Conservation (phyloP, 2,113 vertebrate species). For the Megatriorchis doriae region DNA sequence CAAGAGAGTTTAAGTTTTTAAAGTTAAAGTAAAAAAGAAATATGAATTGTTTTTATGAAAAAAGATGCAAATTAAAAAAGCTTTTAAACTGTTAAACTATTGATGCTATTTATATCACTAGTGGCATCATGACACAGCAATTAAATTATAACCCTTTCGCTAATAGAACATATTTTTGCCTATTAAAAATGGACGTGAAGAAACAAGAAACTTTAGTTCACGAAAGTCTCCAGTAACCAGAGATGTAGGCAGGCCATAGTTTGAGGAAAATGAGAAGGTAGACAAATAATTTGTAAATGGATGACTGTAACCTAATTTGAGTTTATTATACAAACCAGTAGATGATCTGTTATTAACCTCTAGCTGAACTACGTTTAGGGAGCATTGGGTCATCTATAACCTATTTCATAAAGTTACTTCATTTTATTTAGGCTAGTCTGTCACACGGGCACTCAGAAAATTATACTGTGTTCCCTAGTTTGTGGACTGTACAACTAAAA, state of each 20-base stretch:
- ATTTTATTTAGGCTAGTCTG: background rate
- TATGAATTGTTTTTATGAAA: background rate
- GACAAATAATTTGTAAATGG: background rate
- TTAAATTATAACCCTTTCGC: slow-evolving; percentile 19
- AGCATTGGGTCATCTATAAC: background rate
- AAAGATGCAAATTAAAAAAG: background rate
- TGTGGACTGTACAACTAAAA: background rate
- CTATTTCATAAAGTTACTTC: background rate
- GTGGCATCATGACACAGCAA: slow-evolving; percentile 47
- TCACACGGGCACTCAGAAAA: background rate
- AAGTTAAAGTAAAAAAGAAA: background rate
- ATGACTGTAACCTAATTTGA: background rate
- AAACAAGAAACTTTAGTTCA: background rate
- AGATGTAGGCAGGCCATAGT: background rate
- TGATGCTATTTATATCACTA: background rate
- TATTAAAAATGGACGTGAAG: background rate
- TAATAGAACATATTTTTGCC: background rate
- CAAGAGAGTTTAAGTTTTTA: background rate
- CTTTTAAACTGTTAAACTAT: background rate
- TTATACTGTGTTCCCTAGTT: background rate
- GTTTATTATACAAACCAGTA: background rate
- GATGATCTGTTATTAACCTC: background rate
- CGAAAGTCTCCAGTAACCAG: background rate
- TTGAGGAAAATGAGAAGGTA: background rate
- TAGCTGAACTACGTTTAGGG: background rate